Conservation (phyloP, 1,140 invertebrate genomes). For the Rhagoletis zephyria region DNA sequence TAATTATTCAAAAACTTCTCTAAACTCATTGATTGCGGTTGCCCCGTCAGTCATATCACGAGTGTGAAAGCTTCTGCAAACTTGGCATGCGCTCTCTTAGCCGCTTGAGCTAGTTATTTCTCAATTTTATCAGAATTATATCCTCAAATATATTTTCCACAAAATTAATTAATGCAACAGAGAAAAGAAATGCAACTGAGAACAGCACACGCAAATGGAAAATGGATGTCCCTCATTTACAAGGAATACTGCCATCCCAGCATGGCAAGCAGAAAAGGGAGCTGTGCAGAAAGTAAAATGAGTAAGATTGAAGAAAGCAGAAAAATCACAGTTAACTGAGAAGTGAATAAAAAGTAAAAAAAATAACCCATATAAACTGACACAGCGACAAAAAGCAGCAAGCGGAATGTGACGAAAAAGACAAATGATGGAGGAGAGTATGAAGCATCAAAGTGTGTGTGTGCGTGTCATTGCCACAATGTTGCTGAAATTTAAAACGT, state of each 20-base stretch:
- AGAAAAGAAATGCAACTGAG: neutral
- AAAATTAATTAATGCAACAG: neutral
- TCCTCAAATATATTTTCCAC: too few relatives aligned
- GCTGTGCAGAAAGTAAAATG: neutral
- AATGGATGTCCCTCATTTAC: neutral
- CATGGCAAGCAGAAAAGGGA: neutral
- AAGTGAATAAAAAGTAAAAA: neutral
- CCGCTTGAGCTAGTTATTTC: too few relatives aligned
- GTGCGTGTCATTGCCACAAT: neutral
- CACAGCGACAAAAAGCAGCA: neutral
- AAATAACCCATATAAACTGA: neutral
- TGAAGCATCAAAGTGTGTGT: neutral
- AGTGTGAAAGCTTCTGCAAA: too few relatives aligned
- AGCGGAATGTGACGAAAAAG: neutral
- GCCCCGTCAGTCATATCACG: too few relatives aligned
- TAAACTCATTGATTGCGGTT: too few relatives aligned
- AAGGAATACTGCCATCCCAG: neutral
- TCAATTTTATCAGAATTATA: too few relatives aligned
- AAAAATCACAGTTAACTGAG: conserved; percentile 2
- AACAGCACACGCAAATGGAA: conserved; percentile 6
- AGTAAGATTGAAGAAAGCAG: neutral
- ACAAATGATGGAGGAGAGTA: neutral
- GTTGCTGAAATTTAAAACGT: conserved; percentile 28
- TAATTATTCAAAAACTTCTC: too few relatives aligned
- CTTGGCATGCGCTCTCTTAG: too few relatives aligned